phyloP scores from a whole-genome alignment of 2,113 vertebrate species.

The Phylloscopus trochiloides region DNA sequence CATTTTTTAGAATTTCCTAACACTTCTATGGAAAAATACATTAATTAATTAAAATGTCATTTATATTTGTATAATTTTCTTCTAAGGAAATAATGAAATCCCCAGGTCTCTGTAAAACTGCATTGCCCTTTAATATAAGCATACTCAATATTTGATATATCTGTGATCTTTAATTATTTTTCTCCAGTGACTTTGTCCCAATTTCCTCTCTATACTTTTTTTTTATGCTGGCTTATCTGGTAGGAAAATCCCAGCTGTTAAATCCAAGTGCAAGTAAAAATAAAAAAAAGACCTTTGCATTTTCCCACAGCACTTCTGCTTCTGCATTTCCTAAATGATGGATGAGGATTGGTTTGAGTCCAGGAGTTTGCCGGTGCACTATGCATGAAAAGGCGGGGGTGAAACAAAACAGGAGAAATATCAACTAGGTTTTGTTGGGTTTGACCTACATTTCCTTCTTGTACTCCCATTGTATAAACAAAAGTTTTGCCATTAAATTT shows the following conservation, averaged over 20 bases:
- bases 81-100: background rate
- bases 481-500: background rate
- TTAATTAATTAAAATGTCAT: background rate
- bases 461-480: background rate
- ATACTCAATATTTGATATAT: background rate
- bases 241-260: background rate
- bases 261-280: background rate
- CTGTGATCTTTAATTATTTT: background rate
- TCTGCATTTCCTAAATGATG: constrained; percentile 13
- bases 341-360: constrained; percentile 18
- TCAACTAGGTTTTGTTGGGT: background rate
- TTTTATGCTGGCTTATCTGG: background rate
- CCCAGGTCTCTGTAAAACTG: background rate
- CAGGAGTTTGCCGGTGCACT: background rate
- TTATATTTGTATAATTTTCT: background rate
- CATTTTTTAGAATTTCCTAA: background rate
- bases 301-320: constrained; percentile 19
- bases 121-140: background rate
- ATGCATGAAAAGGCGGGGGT: constrained; percentile 5
- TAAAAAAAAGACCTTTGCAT: background rate
- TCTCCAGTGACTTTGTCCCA: background rate
- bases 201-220: background rate
- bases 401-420: constrained; percentile 22
- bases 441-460: background rate
- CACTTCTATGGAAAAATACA: background rate